These are phyloP conservation scores for Gymnocephalus cernua DNA, from an alignment of 2,113 vertebrate genomes.

Conservation along the genomic window DNA sequence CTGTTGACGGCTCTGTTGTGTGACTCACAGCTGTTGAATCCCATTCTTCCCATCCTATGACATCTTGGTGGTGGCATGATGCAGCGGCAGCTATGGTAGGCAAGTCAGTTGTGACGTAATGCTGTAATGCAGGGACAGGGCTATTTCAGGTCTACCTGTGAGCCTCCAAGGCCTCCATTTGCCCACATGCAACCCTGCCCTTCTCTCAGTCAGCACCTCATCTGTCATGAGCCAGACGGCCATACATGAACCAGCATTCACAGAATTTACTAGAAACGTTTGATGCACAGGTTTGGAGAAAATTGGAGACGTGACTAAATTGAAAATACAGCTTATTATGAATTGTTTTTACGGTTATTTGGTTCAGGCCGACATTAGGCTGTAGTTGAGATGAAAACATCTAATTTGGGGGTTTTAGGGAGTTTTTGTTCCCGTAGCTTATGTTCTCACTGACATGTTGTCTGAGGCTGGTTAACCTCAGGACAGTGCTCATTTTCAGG, in stretches of 20 bases:
- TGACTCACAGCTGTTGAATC: slow-evolving; percentile 41
- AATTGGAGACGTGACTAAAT: neutral
- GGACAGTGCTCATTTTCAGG: slow-evolving; percentile 60
- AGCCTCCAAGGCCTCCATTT: slow-evolving; percentile 64
- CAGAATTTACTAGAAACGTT: slow-evolving; percentile 58
- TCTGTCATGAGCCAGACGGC: slow-evolving; percentile 61
- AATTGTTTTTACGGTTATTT: slow-evolving; percentile 39
- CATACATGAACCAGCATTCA: slow-evolving; percentile 49
- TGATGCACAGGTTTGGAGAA: slow-evolving; percentile 12
- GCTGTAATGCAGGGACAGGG: slow-evolving; percentile 62
- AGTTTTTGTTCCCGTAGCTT: slow-evolving; percentile 32
- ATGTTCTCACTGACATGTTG: slow-evolving; percentile 51
- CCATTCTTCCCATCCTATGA: slow-evolving; percentile 59
- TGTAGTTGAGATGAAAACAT: slow-evolving; percentile 49
- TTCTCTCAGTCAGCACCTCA: slow-evolving; percentile 75
- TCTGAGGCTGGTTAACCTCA: slow-evolving; percentile 70
- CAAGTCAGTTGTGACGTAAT: slow-evolving; percentile 79
- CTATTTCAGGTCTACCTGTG: slow-evolving; percentile 79
- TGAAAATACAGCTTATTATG: slow-evolving; percentile 35
- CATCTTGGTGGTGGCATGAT: slow-evolving; percentile 53
- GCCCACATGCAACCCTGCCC: slow-evolving; percentile 64
- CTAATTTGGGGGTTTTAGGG: slow-evolving; percentile 57
- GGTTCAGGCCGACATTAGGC: slow-evolving; percentile 25
- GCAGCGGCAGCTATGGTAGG: slow-evolving; percentile 62
- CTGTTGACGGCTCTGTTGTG: slow-evolving; percentile 21